Conservation (phyloP, 2,888 invertebrate genomes). For the Drosophila paracracens region DNA sequence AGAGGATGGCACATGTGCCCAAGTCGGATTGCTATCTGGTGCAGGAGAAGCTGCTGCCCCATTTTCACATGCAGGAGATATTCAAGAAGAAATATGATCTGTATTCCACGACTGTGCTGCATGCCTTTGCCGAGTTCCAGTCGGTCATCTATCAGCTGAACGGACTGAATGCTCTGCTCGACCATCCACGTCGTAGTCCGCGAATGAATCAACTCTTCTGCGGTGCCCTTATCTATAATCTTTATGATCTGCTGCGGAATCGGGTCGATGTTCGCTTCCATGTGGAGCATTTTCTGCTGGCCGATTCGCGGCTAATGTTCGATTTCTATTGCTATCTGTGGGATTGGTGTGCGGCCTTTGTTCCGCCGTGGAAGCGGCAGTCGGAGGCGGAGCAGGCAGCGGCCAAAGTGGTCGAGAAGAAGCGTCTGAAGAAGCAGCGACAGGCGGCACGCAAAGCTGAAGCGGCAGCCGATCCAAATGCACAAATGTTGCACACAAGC, state of each 20-base stretch:
- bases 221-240: conserved; percentile 92
- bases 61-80: conserved; percentile 83
- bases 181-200: conserved; percentile 87
- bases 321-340: conserved; percentile 81
- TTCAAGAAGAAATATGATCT: conserved; percentile 83
- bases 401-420: conserved; percentile 68
- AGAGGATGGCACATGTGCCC: conserved; percentile 76
- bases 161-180: conserved; percentile 88
- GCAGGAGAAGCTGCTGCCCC: conserved; percentile 80
- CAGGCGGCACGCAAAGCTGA: conserved; percentile 73
- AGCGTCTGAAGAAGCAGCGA: conserved; percentile 74
- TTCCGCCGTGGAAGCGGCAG: conserved; percentile 76
- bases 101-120: conserved; percentile 80
- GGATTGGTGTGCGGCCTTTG: conserved; percentile 81
- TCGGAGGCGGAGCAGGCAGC: conserved; percentile 42
- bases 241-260: conserved; percentile 87
- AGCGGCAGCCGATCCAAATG: conserved; percentile 71
- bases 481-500: conserved; percentile 63
- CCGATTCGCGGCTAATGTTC: conserved; percentile 81
- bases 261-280: conserved; percentile 86
- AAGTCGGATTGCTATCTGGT: conserved; percentile 83
- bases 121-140: conserved; percentile 84
- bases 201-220: conserved; percentile 89
- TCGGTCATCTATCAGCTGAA: conserved; percentile 82
- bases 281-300: conserved; percentile 86